Evolutionary conservation across 2,888 invertebrate genomes (phyloP), one percentile per base, ranked within the genome.

Genomic region (Polydesmus complanatus): DNA sequence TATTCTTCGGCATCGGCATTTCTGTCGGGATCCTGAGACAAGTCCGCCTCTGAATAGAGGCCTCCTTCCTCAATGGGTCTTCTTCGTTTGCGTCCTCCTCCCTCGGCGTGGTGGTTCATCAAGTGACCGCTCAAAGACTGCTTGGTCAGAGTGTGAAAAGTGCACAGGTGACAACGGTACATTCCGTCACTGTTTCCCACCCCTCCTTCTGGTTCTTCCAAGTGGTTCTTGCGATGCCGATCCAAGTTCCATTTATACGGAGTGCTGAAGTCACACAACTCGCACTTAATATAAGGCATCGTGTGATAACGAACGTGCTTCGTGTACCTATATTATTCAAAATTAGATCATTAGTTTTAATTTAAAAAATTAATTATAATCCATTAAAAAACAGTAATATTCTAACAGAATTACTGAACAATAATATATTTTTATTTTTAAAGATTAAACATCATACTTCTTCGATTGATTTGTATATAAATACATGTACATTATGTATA

Each of bases 261-360:
- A 21, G 93, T 92, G 65, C 88, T 84, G 73, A 94, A 95, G 71
- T 92, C 90, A 75, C 95, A 95, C 73, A 88, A 84, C 62, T 85
- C 85, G 74, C 94, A 95, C 75, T 92, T 91, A 68, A 90, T 91
- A 86, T 89, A 91, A 68, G 87, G 92, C 87, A 89, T 90, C 62
- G 89, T 88, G 74, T 92, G 92, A 73, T 91, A 91, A 71, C 90
- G 90, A 57, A 92, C 88, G 73, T 93, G 93, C 73, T 93, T 93
- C 62, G 90, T 90, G 72, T 84, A 93, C 14, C 37, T 37, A 14
- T 14, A n/a, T n/a, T n/a, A n/a, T n/a, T n/a, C n/a, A n/a, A n/a
- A n/a, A n/a, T n/a, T n/a, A n/a, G n/a, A n/a, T n/a, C n/a, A n/a
- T n/a, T n/a, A n/a, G n/a, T n/a, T n/a, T n/a, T n/a, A n/a, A n/a